Conservation (phyloP, 2,113 vertebrate genomes). For the Pungitius pungitius region DNA sequence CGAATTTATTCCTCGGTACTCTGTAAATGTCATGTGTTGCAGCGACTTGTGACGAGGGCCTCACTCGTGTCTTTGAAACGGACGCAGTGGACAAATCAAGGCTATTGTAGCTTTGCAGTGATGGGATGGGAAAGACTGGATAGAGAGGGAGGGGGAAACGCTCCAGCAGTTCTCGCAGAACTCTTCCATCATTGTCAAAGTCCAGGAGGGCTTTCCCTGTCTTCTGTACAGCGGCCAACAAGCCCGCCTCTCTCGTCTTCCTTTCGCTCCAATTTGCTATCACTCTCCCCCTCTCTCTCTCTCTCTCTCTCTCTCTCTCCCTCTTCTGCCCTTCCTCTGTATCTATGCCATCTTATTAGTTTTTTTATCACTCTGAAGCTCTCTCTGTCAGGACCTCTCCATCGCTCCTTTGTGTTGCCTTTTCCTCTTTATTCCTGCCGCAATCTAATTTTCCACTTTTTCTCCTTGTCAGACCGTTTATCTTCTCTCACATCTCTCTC, state of each 20-base stretch:
- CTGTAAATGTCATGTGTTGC: conserved; percentile 33
- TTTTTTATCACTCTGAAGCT: conserved; percentile 40
- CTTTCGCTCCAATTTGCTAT: too few species aligned
- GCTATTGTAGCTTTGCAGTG: conserved; percentile 21
- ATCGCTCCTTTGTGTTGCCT: conserved; percentile 3
- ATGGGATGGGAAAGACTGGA: conserved; percentile 17
- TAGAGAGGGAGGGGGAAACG: conserved; percentile 23
- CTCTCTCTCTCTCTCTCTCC: conserved; percentile 22
- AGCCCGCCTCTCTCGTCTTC: conserved; percentile 2
- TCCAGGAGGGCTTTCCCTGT: conserved; percentile 54
- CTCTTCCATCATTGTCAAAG: conserved; percentile 66
- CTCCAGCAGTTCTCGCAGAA: conserved; percentile 45
- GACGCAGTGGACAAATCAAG: too few species aligned
- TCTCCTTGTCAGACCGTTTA: neutral
- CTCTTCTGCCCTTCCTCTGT: conserved; percentile 22
- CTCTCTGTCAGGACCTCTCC: conserved; percentile 31
- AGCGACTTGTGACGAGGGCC: conserved; percentile 12
- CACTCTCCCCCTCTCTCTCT: conserved; percentile 30
- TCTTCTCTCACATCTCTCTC: neutral
- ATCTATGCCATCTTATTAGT: conserved; percentile 31
- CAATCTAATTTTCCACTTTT: conserved; percentile 1
- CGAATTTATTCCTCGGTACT: conserved; percentile 49
- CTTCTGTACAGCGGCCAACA: conserved; percentile 41
- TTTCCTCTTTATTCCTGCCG: conserved; percentile 12
- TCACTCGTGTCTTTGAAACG: too few species aligned